Conservation (phyloP, 2,888 invertebrate genomes). For the Lydus trimaculatus region DNA sequence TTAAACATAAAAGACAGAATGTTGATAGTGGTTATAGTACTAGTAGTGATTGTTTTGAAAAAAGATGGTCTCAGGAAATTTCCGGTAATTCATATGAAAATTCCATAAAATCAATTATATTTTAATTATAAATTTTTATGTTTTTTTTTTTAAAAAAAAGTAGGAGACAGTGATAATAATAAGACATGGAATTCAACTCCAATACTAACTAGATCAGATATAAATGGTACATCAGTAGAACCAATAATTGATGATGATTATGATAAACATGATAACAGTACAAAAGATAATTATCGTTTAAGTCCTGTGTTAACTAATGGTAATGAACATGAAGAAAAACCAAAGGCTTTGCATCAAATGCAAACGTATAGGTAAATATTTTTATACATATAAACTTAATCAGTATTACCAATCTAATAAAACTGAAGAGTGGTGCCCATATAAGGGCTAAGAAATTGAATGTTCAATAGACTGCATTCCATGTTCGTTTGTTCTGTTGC, state of each 20-base stretch:
- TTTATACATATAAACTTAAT: no score
- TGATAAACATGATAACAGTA: conserved; percentile 31
- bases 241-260: conserved; percentile 52
- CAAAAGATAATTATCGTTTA: conserved; percentile 21
- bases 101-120: neutral
- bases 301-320: conserved; percentile 61
- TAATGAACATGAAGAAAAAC: conserved; percentile 70
- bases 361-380: conserved; percentile 77
- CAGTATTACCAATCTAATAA: no score
- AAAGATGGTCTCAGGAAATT: conserved; percentile 83
- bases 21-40: conserved; percentile 92
- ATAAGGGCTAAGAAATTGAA: no score
- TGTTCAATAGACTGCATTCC: no score
- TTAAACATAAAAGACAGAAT: conserved; percentile 73
- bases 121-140: neutral
- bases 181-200: conserved; percentile 56
- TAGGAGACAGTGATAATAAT: conserved; percentile 32
- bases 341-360: conserved; percentile 71
- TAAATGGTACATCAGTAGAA: conserved; percentile 56
- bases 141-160: no score
- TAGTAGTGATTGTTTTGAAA: conserved; percentile 81
- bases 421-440: no score
- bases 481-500: no score
- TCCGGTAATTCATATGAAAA: conserved; percentile 57
- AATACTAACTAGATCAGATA: conserved; percentile 44